These are phyloP conservation scores for Brachionus sp. DNA, from an alignment of 1,140 invertebrate genomes.

Conservation along the genomic window DNA sequence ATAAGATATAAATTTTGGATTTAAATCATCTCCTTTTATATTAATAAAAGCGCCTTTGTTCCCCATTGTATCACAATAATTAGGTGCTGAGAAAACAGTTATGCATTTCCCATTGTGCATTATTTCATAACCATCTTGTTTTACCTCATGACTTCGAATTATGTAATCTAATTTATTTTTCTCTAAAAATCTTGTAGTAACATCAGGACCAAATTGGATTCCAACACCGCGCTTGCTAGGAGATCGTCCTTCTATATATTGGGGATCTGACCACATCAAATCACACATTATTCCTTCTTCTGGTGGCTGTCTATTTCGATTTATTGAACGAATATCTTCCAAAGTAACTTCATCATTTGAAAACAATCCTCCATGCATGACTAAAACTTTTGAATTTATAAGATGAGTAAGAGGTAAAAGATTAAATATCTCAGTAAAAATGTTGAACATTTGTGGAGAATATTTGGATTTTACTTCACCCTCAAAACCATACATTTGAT, in stretches of 20 bases:
- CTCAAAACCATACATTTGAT: slow-evolving; percentile 98
- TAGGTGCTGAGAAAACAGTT: slow-evolving; percentile 77
- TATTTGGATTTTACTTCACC: slow-evolving; percentile 94
- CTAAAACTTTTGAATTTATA: slow-evolving; percentile 83
- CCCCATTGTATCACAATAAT: slow-evolving; percentile 99
- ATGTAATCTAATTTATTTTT: slow-evolving; percentile 85
- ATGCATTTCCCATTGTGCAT: slow-evolving; percentile 74
- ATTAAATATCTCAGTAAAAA: slow-evolving; percentile 98
- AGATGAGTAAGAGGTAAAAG: slow-evolving; percentile 92
- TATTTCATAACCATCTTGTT: slow-evolving; percentile 89
- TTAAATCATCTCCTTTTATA: slow-evolving; percentile 41
- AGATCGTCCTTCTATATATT: slow-evolving; percentile 75
- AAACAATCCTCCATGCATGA: slow-evolving; percentile 92
- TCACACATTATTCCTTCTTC: slow-evolving; percentile 92
- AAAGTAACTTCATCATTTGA: slow-evolving; percentile 80
- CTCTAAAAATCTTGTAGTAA: slow-evolving; percentile 59
- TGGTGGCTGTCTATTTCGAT: slow-evolving; percentile 91
- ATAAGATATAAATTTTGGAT: slow-evolving; percentile 31
- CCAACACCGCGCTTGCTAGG: slow-evolving; percentile 95
- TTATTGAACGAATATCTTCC: slow-evolving; percentile 79
- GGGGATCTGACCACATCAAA: slow-evolving; percentile 95
- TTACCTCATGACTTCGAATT: slow-evolving; percentile 95
- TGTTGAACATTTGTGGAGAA: slow-evolving; percentile 82
- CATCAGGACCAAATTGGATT: slow-evolving; percentile 86
- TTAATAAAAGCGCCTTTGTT: slow-evolving; percentile 73